Conservation (phyloP, 2,888 invertebrate genomes). For the Cyclophora punctaria region DNA sequence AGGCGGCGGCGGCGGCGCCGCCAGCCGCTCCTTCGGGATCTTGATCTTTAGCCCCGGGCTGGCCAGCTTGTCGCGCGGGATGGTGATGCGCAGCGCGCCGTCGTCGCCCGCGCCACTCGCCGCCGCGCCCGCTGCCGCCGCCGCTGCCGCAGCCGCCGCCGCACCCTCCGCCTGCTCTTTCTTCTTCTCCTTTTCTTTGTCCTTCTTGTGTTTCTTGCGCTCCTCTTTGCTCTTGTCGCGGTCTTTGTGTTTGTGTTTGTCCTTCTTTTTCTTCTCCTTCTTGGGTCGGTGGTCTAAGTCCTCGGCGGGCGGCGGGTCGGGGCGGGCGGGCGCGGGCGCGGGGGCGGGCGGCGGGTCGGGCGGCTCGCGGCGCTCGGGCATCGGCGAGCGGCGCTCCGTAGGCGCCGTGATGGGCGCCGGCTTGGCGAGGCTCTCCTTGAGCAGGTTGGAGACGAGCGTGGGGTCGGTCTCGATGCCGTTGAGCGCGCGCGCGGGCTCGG, state of each 20-base stretch:
- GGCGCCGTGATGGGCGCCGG: conserved; percentile 62
- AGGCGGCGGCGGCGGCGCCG: conserved; percentile 64
- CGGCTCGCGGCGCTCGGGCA: conserved; percentile 37
- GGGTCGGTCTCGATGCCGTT: conserved; percentile 84
- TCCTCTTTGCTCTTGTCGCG: conserved; percentile 83
- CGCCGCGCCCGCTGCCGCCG: conserved; percentile 35
- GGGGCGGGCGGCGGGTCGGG: conserved; percentile 25
- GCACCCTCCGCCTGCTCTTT: conserved; percentile 41
- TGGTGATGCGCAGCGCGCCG: conserved; percentile 56
- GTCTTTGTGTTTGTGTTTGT: conserved; percentile 87
- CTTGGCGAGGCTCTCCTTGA: conserved; percentile 78
- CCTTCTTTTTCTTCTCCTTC: conserved; percentile 85
- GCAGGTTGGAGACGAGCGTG: conserved; percentile 79
- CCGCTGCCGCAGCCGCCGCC: conserved; percentile 20
- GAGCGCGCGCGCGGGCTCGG: conserved; percentile 35
- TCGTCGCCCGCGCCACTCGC: conserved; percentile 29
- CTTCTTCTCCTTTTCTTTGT: conserved; percentile 68
- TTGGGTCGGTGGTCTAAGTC: conserved; percentile 58
- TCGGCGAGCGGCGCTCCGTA: conserved; percentile 50
- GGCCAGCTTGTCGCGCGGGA: conserved; percentile 59
- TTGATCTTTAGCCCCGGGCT: conserved; percentile 83
- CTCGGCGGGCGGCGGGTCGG: conserved; percentile 27
- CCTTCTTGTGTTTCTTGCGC: conserved; percentile 83
- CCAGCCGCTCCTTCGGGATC: conserved; percentile 84
- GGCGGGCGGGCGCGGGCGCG: conserved; percentile 20